Evolutionary conservation across 2,113 vertebrate species (phyloP), one percentile per base, ranked within the genome.

Genomic region (Notarius lentiginosus): DNA sequence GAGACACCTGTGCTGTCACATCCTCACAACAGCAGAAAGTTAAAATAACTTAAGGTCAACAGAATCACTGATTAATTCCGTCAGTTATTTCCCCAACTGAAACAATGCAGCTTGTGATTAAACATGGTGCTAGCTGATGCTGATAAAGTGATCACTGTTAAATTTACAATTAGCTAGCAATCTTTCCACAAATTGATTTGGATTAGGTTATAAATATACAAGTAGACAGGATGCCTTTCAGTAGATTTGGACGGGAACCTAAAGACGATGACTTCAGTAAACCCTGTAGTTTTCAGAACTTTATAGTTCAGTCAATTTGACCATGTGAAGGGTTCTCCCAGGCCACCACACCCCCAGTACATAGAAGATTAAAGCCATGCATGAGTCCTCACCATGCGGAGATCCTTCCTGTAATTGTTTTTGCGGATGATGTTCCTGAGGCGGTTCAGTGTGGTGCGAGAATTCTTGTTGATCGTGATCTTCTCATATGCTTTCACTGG

Each of bases 381-480:
- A 7, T 6, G 27, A 12, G 49, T 15, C 53, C 96, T 94, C 90
- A 97, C 97, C 97, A 97, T 97, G 87, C 97, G 95, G 85, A 98
- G 94, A 55, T 97, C 97, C 2, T 94, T 96, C 89, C 96, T 96
- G 94, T 98, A 98, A 4, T 95, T 97, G 89, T 97, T 97, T 93
- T 97, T 98, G 88, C 96, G 90, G 66, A 98, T 98, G 91, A 98
- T 97, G 94, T 98, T 96, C 79, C 96, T 95, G 90, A 98, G 89
- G 90, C 97, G 97, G 92, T 92, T 96, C 61, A 97, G 96, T 0
- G 97, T 97, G 86, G 96, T 96, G 2, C 97, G 95, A 0, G 96
- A 95, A 18, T 97, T 97, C 95, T 98, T 98, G 93, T 98, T 97
- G 93, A 98, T 96, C 53, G 96, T 96, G 88, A 97, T 96, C 89